Percentiles rank a stretch among this genome's conserved stretches.
phyloP scores from a whole-genome alignment of 2,888 invertebrate species.

The Drosophila stalkeri region DNA sequence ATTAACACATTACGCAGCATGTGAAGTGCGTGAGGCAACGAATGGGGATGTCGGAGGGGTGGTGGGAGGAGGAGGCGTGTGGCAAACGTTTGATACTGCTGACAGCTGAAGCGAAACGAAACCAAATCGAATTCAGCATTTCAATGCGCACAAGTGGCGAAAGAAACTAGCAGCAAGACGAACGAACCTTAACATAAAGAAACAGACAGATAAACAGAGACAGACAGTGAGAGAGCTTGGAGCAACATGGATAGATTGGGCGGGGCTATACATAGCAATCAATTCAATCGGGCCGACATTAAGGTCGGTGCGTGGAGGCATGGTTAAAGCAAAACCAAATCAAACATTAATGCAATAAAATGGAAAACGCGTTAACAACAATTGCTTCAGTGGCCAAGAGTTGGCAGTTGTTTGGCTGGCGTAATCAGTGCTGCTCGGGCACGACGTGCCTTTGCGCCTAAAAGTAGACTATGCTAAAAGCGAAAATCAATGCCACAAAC shows the following conservation, averaged over 20 bases:
- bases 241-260: slow-evolving; percentile 35
- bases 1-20: slow-evolving; percentile 79
- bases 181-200: slow-evolving; percentile 15
- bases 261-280: slow-evolving; percentile 56
- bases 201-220: slow-evolving; percentile 16
- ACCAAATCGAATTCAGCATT: slow-evolving; percentile 46
- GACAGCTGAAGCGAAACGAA: slow-evolving; percentile 66
- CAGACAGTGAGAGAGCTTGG: slow-evolving; percentile 2
- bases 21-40: slow-evolving; percentile 32
- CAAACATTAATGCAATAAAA: slow-evolving; percentile 83
- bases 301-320: slow-evolving; percentile 19
- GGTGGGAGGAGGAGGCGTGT: not conserved
- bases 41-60: not conserved
- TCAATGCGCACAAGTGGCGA: slow-evolving; percentile 49
- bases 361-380: slow-evolving; percentile 83
- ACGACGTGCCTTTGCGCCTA: slow-evolving; percentile 53
- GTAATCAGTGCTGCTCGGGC: slow-evolving; percentile 45
- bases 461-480: slow-evolving; percentile 68
- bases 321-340: slow-evolving; percentile 68
- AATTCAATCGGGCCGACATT: slow-evolving; percentile 63
- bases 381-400: slow-evolving; percentile 69
- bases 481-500: slow-evolving; percentile 71
- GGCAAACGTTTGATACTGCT: slow-evolving; percentile 39
- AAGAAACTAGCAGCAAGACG: slow-evolving; percentile 39
- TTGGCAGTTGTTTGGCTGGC: slow-evolving; percentile 22